Evolutionary conservation across 2,113 vertebrate species (phyloP).

Genomic region (Lethenteron reissneri): DNA sequence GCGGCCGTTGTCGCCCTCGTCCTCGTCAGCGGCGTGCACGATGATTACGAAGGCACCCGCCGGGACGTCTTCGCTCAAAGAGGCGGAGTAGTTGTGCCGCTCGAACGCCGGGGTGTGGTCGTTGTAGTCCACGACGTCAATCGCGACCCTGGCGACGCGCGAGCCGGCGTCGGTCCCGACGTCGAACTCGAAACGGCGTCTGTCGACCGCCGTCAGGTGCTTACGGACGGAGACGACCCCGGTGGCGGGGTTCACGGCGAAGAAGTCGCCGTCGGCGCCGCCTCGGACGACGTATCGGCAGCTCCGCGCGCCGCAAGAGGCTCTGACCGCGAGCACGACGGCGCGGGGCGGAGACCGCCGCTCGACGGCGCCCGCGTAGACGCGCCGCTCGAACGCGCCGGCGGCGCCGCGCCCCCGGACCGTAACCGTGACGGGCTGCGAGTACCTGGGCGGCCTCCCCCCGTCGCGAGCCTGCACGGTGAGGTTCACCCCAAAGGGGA

Average conservation of each 20-base stretch:
- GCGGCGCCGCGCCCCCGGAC: too few relatives aligned
- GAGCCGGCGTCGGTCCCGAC: too few relatives aligned
- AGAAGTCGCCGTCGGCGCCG: constrained; percentile 33
- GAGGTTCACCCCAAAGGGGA: constrained; percentile 74
- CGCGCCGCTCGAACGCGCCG: too few relatives aligned
- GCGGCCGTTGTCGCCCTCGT: constrained; percentile 72
- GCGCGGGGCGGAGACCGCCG: constrained; percentile 47
- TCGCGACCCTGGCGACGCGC: constrained; percentile 36
- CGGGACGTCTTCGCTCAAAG: constrained; percentile 69
- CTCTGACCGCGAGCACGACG: constrained; percentile 14
- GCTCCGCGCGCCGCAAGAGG: constrained; percentile 36
- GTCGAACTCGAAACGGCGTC: constrained; percentile 23
- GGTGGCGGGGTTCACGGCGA: constrained; percentile 51
- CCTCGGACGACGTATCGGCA: constrained; percentile 54
- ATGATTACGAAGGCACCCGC: constrained; percentile 43
- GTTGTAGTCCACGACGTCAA: constrained; percentile 56
- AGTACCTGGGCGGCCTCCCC: too few relatives aligned
- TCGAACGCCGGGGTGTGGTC: constrained; percentile 61
- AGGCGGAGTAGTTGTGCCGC: constrained; percentile 58
- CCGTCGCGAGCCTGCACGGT: constrained; percentile 74
- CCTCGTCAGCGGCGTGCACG: constrained; percentile 54
- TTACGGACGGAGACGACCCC: constrained; percentile 64
- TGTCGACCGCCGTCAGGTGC: constrained; percentile 39
- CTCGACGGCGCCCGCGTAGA: constrained; percentile 28
- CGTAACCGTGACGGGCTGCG: too few relatives aligned